Base-by-base conservation (phyloP, 2,888 invertebrate species). In the Boloria selene region DNA sequence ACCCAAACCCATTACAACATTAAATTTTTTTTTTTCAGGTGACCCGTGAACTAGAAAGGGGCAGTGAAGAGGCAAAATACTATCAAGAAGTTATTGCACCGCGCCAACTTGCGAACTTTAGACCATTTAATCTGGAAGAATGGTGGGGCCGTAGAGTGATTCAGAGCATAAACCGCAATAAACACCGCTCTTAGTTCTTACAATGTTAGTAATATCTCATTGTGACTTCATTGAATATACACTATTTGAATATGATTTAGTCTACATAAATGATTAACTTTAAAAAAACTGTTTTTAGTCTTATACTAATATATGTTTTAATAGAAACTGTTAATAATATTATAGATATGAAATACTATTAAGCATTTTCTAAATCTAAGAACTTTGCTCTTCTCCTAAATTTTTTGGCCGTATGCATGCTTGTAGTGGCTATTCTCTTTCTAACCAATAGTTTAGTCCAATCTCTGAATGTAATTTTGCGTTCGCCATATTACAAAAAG, bases 81-180 rank as follows among this genome's bases (percentile, higher is more conserved):
- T 95, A 95, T 80, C 95, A 95, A 78, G 95, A 95, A 78, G 95
- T 95, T 69, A 87, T 93, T 67, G 82, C 93, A 45, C 91, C 94
- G 10, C 87, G 93, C 4, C 91, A 93, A 73, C 83, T 94, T 22
- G 94, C 93, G 79, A 95, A 96, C 87, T 96, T 96, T 83, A 94
- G 95, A 82, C 96, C 96, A 13, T 96, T 96, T 83, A 95, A 96
- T 85, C 88, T 96, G 69, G 96, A 96, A 76, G 95, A 95, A 76
- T 95, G 94, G 92, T 96, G 96, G 95, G 95, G 94, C 17, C 93
- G 95, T 68, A 94, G 95, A 65, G 86, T 95, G 70, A 93, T 95
- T 64, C 95, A 95, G 85, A 95, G 93, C 83, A 93, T 95, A 75
- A 93, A 92, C 78, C 91, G 93, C 68, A 93, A 93, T 68, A 93